These are phyloP conservation scores for Psephotus haematonotus DNA, from an alignment of 2,113 vertebrate species.

Conservation along the genomic window DNA sequence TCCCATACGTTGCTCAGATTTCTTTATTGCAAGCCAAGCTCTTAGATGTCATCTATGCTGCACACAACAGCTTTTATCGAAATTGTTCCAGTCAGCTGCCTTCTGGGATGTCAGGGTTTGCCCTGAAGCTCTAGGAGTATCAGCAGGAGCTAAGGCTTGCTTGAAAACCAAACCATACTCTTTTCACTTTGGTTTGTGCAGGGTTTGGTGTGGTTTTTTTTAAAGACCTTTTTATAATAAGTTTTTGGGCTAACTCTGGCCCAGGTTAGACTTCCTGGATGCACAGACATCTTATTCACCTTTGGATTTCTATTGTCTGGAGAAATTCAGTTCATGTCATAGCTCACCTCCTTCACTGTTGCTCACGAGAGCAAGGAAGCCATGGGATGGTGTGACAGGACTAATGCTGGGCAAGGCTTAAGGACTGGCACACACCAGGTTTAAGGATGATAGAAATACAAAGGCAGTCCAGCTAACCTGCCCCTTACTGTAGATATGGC, in stretches of 20 bases:
- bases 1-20: background rate
- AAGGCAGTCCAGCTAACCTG: background rate
- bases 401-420: background rate
- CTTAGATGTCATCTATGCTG: background rate
- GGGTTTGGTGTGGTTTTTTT: background rate
- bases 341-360: background rate
- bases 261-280: background rate
- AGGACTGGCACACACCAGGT: fast-evolving
- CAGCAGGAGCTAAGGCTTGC: background rate
- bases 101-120: background rate
- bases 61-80: background rate
- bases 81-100: background rate
- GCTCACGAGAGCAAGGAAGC: background rate
- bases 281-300: background rate
- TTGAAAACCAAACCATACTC: background rate
- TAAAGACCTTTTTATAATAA: background rate
- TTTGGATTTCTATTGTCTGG: background rate
- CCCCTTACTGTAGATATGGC: background rate
- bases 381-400: background rate
- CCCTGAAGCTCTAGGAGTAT: background rate
- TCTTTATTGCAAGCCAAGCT: background rate
- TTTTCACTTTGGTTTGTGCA: background rate
- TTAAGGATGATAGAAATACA: background rate
- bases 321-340: background rate
- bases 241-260: background rate